Base-by-base conservation (phyloP, 2,113 vertebrate species). In the Prunella fulvescens region DNA sequence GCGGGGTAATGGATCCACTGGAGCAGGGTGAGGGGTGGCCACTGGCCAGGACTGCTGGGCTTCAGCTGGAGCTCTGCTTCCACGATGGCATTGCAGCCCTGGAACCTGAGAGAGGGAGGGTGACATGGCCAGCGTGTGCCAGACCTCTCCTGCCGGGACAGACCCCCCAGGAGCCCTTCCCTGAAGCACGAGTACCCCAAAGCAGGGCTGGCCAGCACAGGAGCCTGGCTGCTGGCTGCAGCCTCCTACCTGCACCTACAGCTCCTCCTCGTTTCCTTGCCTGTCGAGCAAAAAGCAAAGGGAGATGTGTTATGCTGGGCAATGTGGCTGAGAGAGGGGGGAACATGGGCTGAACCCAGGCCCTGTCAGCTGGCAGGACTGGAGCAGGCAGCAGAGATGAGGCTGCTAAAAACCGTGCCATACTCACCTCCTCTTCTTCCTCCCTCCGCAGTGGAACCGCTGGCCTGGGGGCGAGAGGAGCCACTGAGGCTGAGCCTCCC, bases 401-500 rank as follows among this genome's bases (percentile, higher is more conserved):
- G 35, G 54, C 42, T 25, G 39, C 47, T 45, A 14, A 1, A n/a
- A 44, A 12, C 7, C 6, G 0, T 3, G 39, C 10, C 5, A 4
- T 18, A 94, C 98, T 93, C 91, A 98, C 98, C 97, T 96, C 31
- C 56, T 88, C 81, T 93, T 96, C 86, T 92, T 97, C 90, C 97
- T 98, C 60, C 92, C 98, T 72, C 98, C 97, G 3, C 98, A 99
- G 80, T 96, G 98, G 85, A 99, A 97, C 47, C 95, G 97, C 84
- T 97, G 98, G 96, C 98, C 98, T 99, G 90, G 62, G 93, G 91
- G 82, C 17, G 93, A 86, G 88, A 89, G 95, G 29, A 82, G 33
- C 0, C 8, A 4, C 44, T 72, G 71, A 79, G 69, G 26, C 37
- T 40, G 70, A 69, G 70, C 35, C 28, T 53, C 4, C 13, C 35